phyloP scores from a whole-genome alignment of 2,888 invertebrate species.

The Dinocampus coccinellae region DNA sequence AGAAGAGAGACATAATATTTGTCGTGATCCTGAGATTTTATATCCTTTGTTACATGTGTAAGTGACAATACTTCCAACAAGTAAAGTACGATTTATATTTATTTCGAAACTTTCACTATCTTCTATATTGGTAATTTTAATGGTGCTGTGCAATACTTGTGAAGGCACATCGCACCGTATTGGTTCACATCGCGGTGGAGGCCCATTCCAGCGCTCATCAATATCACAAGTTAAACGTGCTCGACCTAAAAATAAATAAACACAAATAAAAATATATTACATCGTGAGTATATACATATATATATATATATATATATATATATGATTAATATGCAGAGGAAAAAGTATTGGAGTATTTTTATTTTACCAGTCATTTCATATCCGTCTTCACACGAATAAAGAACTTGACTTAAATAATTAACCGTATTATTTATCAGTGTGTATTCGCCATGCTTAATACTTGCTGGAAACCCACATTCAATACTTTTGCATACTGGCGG shows the following conservation, averaged over 20 bases:
- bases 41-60: constrained; percentile 82
- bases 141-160: constrained; percentile 55
- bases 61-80: constrained; percentile 80
- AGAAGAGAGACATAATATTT: constrained; percentile 79
- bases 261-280: too few species aligned
- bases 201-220: constrained; percentile 94
- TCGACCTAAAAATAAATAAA: constrained; percentile 70
- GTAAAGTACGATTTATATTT: constrained; percentile 59
- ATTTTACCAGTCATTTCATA: constrained; percentile 81
- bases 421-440: constrained; percentile 86
- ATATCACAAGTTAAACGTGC: constrained; percentile 89
- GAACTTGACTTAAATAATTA: constrained; percentile 87
- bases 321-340: too few species aligned
- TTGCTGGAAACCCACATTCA: constrained; percentile 91
- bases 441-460: constrained; percentile 86
- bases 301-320: too few species aligned
- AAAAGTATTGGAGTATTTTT: neutral
- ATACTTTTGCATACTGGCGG: constrained; percentile 94
- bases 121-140: constrained; percentile 60
- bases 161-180: constrained; percentile 63
- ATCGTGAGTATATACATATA: neutral
- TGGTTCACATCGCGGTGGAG: constrained; percentile 87
- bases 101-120: constrained; percentile 44
- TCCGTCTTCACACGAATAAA: constrained; percentile 86
- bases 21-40: constrained; percentile 77